Evolutionary conservation across 2,797 vertebrate species (phyloP), one percentile per base, ranked within the genome.

Genomic region (Muscicapa striata): DNA sequence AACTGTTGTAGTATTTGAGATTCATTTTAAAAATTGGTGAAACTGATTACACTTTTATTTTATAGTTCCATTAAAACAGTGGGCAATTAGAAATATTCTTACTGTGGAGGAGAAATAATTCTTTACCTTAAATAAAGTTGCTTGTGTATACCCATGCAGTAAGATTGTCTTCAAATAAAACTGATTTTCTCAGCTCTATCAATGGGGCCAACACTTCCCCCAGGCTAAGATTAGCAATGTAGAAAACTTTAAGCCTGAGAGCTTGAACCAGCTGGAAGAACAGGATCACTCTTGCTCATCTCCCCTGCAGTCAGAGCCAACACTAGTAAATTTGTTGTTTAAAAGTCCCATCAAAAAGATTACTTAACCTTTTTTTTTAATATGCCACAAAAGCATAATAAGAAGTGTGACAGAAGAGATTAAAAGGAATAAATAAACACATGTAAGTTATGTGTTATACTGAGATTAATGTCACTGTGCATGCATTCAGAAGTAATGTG

Each of bases 401-500:
- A 89, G 34, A 81, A 83, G n/a, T 49, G 38, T 64, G 64, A 67
- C 19, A 87, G 36, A 69, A 34, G 16, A 22, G n/a, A 84, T 57
- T 30, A 61, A 90, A 90, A 54, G 4, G 17, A 86, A 67, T 75
- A 64, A 84, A 80, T 19, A 89, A 68, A 88, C 30, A 84, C 10
- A 41, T 75, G 10, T 82, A 79, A 72, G 36, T 68, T 26, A 21
- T 75, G 27, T 55, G 27, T 43, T 91, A 57, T 34, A 61, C 38
- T 80, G 51, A 94, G 88, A 93, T 79, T 90, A 84, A 74, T 63
- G 83, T 79, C 78, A 77, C 74, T 63, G n/a, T 69, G 49, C 59
- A 72, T 84, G 59, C 63, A 91, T 89, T 84, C 43, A 84, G 38
- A 93, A 64, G 15, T 85, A 92, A 94, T 95, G 17, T 45, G 78